Conservation (phyloP, 1,140 invertebrate genomes). For the Eumeta japonica region DNA sequence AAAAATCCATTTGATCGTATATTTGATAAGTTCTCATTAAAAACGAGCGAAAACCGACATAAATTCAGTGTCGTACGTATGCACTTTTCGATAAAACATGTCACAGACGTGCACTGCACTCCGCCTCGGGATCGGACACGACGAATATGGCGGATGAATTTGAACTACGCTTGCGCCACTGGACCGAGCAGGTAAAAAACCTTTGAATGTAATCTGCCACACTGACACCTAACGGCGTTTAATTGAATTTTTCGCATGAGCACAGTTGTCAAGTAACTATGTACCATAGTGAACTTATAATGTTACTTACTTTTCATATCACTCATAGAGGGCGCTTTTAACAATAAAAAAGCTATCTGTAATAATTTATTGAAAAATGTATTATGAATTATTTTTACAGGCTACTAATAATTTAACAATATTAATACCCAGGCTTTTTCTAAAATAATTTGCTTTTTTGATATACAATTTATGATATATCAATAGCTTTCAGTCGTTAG, state of each 20-base stretch:
- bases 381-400: no score
- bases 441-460: no score
- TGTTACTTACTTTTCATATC: neutral
- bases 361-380: neutral
- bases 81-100: conserved; percentile 53
- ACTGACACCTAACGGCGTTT: no score
- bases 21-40: conserved; percentile 28
- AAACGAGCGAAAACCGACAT: conserved; percentile 37
- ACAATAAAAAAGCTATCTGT: no score
- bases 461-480: no score
- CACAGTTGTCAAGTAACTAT: neutral
- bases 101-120: conserved; percentile 48
- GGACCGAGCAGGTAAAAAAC: conserved; percentile 18
- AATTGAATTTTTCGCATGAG: conserved; percentile 4
- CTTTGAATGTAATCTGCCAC: no score
- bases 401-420: no score
- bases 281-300: neutral
- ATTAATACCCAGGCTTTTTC: no score
- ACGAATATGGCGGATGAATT: conserved; percentile 55
- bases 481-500: no score
- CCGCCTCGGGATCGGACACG: conserved; percentile 53
- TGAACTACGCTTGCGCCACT: conserved; percentile 45
- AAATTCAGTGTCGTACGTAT: conserved; percentile 39
- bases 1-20: conserved; percentile 36
- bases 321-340: conserved; percentile 1